Base-by-base conservation (phyloP, 2,797 vertebrate species). In the Anisognathus igniventris region DNA sequence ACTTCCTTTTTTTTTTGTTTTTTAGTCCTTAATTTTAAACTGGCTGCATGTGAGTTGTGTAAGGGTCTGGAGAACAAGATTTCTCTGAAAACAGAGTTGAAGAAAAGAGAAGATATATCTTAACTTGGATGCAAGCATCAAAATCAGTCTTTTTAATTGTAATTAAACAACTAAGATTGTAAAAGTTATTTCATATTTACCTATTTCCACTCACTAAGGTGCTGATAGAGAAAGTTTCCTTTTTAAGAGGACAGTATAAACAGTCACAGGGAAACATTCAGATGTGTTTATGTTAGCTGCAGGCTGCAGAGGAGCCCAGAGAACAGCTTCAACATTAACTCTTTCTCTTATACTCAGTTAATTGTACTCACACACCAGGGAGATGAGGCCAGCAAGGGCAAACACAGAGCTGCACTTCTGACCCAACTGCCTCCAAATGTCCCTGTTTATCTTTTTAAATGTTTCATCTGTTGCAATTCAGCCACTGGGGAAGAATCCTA, bases 261-360 rank as follows among this genome's bases (percentile, higher is more conserved):
- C 94, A 96, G 77, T 92, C 68, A 47, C 18, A 92, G 85, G 72
- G 94, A 97, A 96, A 87, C 58, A 76, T 88, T 92, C 86, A 72
- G 81, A 83, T 91, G 86, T 97, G 96, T 97, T 97, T 97, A 96
- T 97, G 61, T 97, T 97, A 97, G 81, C 88, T 72, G 88, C 45
- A 75, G 85, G 50, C 95, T 93, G 50, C 66, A 70, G 71, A 93
- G 72, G 37, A 83, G 70, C 33, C 47, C 33, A 66, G 83, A 92
- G 88, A 91, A 75, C 66, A 76, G 60, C 64, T 70, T 78, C 54
- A 88, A 23, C 2, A 2, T 96, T 93, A 96, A 95, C 61, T 91
- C 92, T 91, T 93, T 61, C 45, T 64, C 75, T 89, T 35, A 44
- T 68, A 79, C 50, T 91, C 42, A 24, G 5, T 67, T 74, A 50